phyloP scores from a whole-genome alignment of 1,140 invertebrate genomes.

The Heliconius eleuchia region DNA sequence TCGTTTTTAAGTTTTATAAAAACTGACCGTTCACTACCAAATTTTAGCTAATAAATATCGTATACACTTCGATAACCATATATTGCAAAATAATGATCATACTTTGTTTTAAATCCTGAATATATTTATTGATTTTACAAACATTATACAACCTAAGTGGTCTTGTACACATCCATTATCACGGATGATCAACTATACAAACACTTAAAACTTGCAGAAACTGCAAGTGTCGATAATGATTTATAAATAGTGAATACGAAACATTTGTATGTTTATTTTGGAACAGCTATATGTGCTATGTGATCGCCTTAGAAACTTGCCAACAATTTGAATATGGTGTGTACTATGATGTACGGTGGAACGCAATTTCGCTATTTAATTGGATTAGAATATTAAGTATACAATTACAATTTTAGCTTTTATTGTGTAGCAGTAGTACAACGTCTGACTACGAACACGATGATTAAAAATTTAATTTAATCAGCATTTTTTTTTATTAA shows the following conservation, averaged over 20 bases:
- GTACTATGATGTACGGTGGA: too few relatives aligned
- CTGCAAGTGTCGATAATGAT: not conserved
- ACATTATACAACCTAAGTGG: not conserved
- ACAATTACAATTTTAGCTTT: too few relatives aligned
- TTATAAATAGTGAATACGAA: conserved; percentile 5
- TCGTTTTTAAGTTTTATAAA: not conserved
- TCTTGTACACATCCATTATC: conserved; percentile 13
- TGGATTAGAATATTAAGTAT: too few relatives aligned
- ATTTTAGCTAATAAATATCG: too few relatives aligned
- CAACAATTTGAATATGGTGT: too few relatives aligned
- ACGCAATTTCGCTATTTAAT: too few relatives aligned
- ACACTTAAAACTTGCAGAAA: not conserved
- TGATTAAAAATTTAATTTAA: too few relatives aligned
- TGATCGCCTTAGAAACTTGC: too few relatives aligned
- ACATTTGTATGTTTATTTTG: not conserved
- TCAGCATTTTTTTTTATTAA: too few relatives aligned
- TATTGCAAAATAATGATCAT: not conserved
- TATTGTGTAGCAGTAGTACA: too few relatives aligned
- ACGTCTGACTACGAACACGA: too few relatives aligned
- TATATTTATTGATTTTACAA: not conserved
- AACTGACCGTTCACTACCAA: too few relatives aligned
- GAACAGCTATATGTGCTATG: not conserved
- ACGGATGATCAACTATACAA: not conserved
- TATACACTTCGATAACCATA: not conserved
- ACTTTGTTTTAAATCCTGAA: not conserved